Evolutionary conservation across 2,797 vertebrate species (phyloP).

Genomic region (Cygnus olor): DNA sequence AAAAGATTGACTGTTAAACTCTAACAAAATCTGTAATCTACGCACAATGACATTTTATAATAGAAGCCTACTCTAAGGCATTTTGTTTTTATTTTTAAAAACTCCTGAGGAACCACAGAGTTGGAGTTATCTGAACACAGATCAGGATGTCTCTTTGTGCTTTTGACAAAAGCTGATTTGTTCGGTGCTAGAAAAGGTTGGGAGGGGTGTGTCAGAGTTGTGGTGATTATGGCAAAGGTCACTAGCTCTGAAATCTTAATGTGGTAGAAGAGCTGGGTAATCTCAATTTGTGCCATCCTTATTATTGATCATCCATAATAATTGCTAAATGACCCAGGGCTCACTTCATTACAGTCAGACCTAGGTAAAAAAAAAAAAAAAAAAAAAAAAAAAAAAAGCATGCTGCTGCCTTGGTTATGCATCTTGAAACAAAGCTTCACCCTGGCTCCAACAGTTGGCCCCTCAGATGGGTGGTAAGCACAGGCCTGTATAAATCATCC

Average conservation of each 20-base stretch:
- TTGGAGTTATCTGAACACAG: not conserved
- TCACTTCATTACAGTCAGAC: not conserved
- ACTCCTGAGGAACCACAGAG: slow-evolving; percentile 30
- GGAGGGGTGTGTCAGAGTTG: not conserved
- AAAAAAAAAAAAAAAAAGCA: not conserved
- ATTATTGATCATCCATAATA: not conserved
- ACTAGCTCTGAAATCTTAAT: not conserved
- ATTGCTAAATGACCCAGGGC: not conserved
- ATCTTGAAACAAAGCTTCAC: not conserved
- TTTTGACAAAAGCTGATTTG: not conserved
- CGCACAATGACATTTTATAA: slow-evolving; percentile 43
- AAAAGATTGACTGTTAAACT: slow-evolving; percentile 60
- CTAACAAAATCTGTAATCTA: slow-evolving; percentile 56
- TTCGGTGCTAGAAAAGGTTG: not conserved
- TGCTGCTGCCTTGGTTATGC: not conserved
- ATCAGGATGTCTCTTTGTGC: not conserved
- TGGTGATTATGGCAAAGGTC: not conserved
- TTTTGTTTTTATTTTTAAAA: slow-evolving; percentile 56
- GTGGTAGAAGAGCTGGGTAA: not conserved
- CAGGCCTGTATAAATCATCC: not conserved
- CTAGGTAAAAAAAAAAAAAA: not conserved
- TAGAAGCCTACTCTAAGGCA: slow-evolving; percentile 11
- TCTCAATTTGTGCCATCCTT: not conserved
- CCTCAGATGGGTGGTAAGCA: not conserved
- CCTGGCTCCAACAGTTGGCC: not conserved